phyloP scores from a whole-genome alignment of 1,140 invertebrate species.

The Plutomurus gul region DNA sequence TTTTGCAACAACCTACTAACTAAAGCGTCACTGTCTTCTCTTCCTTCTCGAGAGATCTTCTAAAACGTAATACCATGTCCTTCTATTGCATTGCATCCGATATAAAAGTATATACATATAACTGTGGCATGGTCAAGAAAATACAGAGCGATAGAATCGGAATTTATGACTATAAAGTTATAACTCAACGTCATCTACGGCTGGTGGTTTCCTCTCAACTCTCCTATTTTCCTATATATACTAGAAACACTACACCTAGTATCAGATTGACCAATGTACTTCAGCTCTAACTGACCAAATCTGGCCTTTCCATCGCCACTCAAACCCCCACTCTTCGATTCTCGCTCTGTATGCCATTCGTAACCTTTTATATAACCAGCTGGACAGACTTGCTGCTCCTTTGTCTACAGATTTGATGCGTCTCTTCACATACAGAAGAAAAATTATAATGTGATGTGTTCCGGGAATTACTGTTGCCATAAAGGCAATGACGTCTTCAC shows the following conservation, averaged over 20 bases:
- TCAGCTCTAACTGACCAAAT: background rate
- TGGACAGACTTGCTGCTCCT: background rate
- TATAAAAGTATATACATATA: background rate
- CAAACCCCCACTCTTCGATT: background rate
- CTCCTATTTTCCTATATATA: background rate
- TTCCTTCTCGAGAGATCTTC: no score
- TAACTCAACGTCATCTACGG: conserved; percentile 44
- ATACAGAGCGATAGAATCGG: conserved; percentile 34
- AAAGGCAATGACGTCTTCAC: no score
- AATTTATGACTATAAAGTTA: conserved; percentile 42
- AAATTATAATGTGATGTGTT: background rate
- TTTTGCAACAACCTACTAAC: background rate
- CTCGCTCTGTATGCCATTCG: no score
- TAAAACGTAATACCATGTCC: background rate
- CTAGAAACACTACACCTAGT: background rate
- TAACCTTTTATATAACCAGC: no score
- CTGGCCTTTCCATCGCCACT: background rate
- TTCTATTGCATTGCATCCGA: no score
- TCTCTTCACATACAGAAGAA: background rate
- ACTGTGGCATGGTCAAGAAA: background rate
- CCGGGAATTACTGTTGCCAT: no score
- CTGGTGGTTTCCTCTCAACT: conserved; percentile 7
- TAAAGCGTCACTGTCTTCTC: background rate
- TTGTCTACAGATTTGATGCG: background rate
- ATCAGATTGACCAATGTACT: background rate